phyloP scores from a whole-genome alignment of 2,797 vertebrate genomes.

The Thamnophis elegans region DNA sequence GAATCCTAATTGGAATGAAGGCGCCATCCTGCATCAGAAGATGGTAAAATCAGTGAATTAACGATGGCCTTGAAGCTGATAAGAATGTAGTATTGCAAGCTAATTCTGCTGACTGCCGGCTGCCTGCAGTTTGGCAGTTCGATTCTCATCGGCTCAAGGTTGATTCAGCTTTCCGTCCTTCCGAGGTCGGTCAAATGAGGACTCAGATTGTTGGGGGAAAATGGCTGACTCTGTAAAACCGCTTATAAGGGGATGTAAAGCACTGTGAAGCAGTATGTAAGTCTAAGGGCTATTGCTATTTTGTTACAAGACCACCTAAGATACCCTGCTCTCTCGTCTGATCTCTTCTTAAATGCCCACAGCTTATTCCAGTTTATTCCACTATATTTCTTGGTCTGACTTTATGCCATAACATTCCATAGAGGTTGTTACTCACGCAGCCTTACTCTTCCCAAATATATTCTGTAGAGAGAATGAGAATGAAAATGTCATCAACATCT shows the following conservation, averaged over 20 bases:
- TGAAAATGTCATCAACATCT: not conserved
- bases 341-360: not conserved
- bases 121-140: too few species aligned
- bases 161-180: too few species aligned
- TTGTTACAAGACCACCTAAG: not conserved
- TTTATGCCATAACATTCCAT: not conserved
- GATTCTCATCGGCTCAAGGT: too few species aligned
- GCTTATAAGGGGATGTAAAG: too few species aligned
- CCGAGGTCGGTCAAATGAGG: too few species aligned
- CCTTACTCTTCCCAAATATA: slow-evolving; percentile 15
- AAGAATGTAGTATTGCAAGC: too few species aligned
- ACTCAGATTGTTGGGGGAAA: too few species aligned
- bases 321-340: not conserved
- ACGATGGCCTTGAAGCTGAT: not conserved
- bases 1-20: not conserved
- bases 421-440: slow-evolving; percentile 44
- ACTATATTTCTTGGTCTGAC: not conserved
- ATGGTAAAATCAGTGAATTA: not conserved
- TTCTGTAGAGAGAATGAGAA: slow-evolving; percentile 38
- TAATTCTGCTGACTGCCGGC: too few species aligned
- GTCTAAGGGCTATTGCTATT: not conserved
- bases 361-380: not conserved
- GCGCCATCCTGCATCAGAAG: not conserved
- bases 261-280: too few species aligned
- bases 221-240: too few species aligned